Conservation (phyloP, 2,113 vertebrate species). For the Tetrax tetrax region DNA sequence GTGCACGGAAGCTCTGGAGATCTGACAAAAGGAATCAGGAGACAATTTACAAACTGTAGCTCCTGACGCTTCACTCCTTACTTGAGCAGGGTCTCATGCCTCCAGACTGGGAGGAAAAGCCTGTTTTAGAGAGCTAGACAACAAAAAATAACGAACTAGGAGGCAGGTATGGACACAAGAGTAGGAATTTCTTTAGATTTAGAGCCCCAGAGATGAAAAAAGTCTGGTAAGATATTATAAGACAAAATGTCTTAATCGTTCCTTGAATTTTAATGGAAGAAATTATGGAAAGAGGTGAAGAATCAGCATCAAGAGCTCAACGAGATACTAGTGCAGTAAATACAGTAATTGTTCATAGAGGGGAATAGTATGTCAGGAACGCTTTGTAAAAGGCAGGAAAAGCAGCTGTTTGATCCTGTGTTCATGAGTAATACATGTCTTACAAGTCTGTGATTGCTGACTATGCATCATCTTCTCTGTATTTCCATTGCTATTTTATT, state of each 20-base stretch:
- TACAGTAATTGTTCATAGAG: background rate
- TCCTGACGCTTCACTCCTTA: background rate
- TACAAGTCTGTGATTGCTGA: background rate
- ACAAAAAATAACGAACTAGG: background rate
- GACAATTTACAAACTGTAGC: background rate
- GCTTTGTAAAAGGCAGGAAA: conserved; percentile 14
- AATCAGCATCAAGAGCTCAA: background rate
- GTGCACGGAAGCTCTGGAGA: background rate
- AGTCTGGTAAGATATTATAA: background rate
- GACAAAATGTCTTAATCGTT: background rate
- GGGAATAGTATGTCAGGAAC: background rate
- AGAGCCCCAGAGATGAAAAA: background rate
- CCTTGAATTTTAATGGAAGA: background rate
- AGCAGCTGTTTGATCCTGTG: background rate
- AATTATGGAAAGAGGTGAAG: background rate
- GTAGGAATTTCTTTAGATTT: background rate
- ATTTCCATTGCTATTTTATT: conserved; percentile 24
- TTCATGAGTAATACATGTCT: background rate
- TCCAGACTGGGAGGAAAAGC: background rate
- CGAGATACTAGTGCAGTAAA: background rate
- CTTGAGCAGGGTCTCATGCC: background rate
- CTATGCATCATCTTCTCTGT: background rate
- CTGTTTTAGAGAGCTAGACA: background rate
- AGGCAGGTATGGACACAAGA: background rate
- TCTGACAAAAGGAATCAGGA: background rate